These are phyloP conservation scores for Oedothorax gibbosus DNA, from an alignment of 1,140 invertebrate species.

Conservation along the genomic window DNA sequence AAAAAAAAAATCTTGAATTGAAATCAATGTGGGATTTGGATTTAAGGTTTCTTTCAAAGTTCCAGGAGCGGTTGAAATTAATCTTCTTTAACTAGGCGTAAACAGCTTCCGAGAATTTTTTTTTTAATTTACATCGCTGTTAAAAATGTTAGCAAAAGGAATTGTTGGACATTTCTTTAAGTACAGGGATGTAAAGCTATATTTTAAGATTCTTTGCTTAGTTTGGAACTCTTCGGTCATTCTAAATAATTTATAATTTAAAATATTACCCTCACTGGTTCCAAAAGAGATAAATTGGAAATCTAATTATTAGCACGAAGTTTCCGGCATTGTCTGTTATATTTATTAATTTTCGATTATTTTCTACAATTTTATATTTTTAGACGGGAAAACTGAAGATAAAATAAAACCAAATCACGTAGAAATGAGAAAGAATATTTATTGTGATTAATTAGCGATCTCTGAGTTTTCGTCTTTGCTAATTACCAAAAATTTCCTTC, in stretches of 20 bases:
- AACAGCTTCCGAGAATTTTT: constrained; percentile 29
- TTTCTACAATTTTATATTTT: not conserved
- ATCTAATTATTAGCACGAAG: constrained; percentile 26
- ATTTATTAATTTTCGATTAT: constrained; percentile 26
- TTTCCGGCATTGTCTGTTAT: constrained; percentile 9
- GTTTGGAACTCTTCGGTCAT: too few species aligned
- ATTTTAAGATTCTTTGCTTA: not conserved
- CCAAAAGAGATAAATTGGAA: not conserved
- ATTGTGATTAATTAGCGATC: constrained; percentile 19
- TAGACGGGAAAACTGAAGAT: not conserved
- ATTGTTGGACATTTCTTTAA: not conserved
- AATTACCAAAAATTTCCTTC: not conserved
- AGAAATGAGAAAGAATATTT: not conserved
- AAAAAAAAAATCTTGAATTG: too few species aligned
- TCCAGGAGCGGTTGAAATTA: constrained; percentile 26
- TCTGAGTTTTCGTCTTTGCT: not conserved
- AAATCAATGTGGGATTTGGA: too few species aligned
- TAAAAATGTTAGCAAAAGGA: constrained; percentile 24
- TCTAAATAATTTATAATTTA: constrained; percentile 43
- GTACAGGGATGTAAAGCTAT: not conserved
- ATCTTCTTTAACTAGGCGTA: constrained; percentile 50
- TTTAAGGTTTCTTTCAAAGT: not conserved
- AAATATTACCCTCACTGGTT: constrained; percentile 32
- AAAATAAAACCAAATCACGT: constrained; percentile 15
- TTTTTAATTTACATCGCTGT: not conserved